A percentile compares a stretch with the other conserved stretches of the same genome.
Conservation (phyloP, 2,888 invertebrate species). For the Cerceris ruficornis region DNA sequence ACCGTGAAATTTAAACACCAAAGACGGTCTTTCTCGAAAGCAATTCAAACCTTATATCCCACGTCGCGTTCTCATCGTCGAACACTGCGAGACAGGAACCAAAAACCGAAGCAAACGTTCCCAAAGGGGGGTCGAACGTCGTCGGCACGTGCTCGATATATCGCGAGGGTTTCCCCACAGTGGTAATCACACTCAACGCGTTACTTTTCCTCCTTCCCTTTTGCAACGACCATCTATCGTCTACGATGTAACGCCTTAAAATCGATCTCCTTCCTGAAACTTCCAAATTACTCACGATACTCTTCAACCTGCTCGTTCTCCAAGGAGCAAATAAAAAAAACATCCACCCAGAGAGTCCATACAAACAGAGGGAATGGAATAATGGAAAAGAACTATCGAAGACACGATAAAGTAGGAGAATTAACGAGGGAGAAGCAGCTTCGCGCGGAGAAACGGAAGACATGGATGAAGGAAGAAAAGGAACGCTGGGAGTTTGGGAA, state of each 20-base stretch:
- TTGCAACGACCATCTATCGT: slow-evolving; percentile 11
- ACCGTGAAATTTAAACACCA: too few species aligned
- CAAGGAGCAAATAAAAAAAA: neutral
- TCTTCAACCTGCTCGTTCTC: too few species aligned
- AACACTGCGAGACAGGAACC: neutral
- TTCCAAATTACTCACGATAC: neutral
- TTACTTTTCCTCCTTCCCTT: slow-evolving; percentile 4
- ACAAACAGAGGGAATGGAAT: neutral
- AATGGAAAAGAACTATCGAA: neutral
- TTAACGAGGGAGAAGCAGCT: slow-evolving; percentile 19
- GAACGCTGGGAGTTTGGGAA: slow-evolving; percentile 12
- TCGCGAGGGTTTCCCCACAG: slow-evolving; percentile 6
- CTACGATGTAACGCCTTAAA: slow-evolving; percentile 12
- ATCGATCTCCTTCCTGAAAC: slow-evolving; percentile 5
- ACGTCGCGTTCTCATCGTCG: neutral
- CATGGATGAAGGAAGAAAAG: slow-evolving; percentile 36
- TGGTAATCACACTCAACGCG: slow-evolving; percentile 10
- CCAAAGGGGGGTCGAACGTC: slow-evolving; percentile 4
- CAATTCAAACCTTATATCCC: too few species aligned
- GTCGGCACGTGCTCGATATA: slow-evolving; percentile 7
- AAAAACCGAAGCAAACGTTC: slow-evolving; percentile 9
- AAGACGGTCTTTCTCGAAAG: too few species aligned
- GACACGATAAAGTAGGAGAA: neutral
- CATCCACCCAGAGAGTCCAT: neutral
- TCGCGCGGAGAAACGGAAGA: slow-evolving; percentile 27